Percentiles rank a stretch among this genome's conserved stretches.
Conservation (phyloP, 2,888 invertebrate species). For the Sesia apiformis region DNA sequence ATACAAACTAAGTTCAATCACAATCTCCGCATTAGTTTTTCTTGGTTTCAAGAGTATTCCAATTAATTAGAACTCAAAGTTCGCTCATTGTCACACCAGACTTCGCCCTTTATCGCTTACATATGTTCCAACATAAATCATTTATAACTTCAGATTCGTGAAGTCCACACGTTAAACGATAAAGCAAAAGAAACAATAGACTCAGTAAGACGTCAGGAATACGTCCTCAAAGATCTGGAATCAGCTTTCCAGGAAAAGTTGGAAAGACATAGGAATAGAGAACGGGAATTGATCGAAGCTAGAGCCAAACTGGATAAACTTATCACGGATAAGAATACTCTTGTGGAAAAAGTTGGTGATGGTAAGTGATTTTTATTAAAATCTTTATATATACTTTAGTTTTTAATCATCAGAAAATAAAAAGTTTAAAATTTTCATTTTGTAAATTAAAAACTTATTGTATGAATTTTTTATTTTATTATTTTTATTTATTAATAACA, state of each 20-base stretch:
- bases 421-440: too few species aligned
- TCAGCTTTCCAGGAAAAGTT: constrained; percentile 54
- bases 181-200: constrained; percentile 42
- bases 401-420: too few species aligned
- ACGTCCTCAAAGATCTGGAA: constrained; percentile 44
- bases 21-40: too few species aligned
- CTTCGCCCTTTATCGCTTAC: too few species aligned
- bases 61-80: too few species aligned
- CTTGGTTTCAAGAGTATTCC: too few species aligned
- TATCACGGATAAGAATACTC: constrained; percentile 49
- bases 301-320: constrained; percentile 68
- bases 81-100: too few species aligned
- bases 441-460: too few species aligned
- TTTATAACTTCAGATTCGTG: constrained; percentile 35
- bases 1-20: too few species aligned
- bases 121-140: neutral
- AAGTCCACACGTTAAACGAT: constrained; percentile 42
- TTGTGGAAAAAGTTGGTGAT: constrained; percentile 61
- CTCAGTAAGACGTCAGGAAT: constrained; percentile 39
- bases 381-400: too few species aligned
- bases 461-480: too few species aligned
- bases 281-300: constrained; percentile 61
- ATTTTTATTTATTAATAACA: too few species aligned
- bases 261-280: constrained; percentile 58
- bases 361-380: constrained; percentile 38